Base-by-base conservation (phyloP, 2,113 vertebrate species). In the Crotalus tigris region DNA sequence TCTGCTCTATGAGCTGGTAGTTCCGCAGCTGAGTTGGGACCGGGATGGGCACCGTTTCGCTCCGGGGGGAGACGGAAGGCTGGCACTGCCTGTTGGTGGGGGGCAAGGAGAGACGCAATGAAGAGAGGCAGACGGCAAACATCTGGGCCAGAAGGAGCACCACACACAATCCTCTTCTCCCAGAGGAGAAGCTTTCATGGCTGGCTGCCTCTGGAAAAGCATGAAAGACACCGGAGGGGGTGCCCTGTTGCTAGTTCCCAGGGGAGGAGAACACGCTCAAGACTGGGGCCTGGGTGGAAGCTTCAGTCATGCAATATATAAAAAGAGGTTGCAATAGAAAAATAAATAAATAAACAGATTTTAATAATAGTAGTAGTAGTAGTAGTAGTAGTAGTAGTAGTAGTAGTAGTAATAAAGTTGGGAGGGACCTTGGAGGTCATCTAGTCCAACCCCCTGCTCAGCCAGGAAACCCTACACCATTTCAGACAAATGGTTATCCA, bases 1-100 rank as follows among this genome's bases (percentile, higher is more conserved):
- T 98, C 98, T 99, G 99, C 51, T 99, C 99, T 87, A 99, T 99
- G 92, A 99, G 98, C 96, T 99, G 99, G 93, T 99, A 99, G 96
- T 99, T 99, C 92, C 98, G 98, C 3, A 99, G 98, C 97, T 99
- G 99, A 2, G 99, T 99, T 91, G 99, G 99, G 90, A 99, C 99
- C 0, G 99, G 99, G 96, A 99, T 99, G 0, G 99, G 99, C 0
- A 98, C 98, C 1, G 99, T 99, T 95, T 99, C 98, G 0, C 98
- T 98, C 89, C 98, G 98, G 17, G 98, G 98, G 5, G 99, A 99
- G 85, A 98, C 97, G 0, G 98, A 97, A 3, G 98, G 98, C 94
- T 98, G 99, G 46, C 97, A 98, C 75, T 97, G 98, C 97, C 99
- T 99, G 97, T 3, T 81, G 96, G 15, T 69, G 92, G 29, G 91